phyloP scores from a whole-genome alignment of 2,113 vertebrate genomes.

The Chlamydotis undulata region DNA sequence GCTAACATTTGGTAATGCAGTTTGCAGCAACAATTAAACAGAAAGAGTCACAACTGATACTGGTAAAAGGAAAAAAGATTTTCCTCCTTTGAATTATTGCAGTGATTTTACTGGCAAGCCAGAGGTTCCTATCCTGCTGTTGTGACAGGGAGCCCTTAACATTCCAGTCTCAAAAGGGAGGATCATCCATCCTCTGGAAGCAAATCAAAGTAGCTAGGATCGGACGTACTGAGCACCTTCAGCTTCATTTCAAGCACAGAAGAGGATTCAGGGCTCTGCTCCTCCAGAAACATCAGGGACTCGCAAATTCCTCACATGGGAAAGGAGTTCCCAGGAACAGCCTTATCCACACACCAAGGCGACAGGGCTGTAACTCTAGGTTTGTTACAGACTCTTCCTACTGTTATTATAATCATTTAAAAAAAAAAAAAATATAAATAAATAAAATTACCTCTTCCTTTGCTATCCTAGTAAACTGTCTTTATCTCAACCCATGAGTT shows the following conservation, averaged over 20 bases:
- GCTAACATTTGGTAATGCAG: background rate
- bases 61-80: background rate
- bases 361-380: background rate
- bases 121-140: background rate
- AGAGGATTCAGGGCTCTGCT: background rate
- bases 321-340: background rate
- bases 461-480: too few species aligned
- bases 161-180: background rate
- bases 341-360: background rate
- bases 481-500: too few species aligned
- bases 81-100: background rate
- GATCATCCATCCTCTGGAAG: background rate
- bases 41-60: background rate
- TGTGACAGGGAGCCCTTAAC: background rate
- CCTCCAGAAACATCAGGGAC: background rate
- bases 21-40: background rate
- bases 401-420: too few species aligned
- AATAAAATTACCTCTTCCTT: too few species aligned
- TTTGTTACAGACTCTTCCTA: background rate
- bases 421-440: too few species aligned
- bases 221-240: background rate
- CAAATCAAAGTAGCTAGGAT: background rate
- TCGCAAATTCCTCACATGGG: background rate
- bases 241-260: background rate
- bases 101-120: background rate